Percentiles rank a stretch among this genome's conserved stretches.
These are phyloP conservation scores for Caenorhabditis sp. DNA, from an alignment of 2,888 invertebrate genomes.

Conservation along the genomic window DNA sequence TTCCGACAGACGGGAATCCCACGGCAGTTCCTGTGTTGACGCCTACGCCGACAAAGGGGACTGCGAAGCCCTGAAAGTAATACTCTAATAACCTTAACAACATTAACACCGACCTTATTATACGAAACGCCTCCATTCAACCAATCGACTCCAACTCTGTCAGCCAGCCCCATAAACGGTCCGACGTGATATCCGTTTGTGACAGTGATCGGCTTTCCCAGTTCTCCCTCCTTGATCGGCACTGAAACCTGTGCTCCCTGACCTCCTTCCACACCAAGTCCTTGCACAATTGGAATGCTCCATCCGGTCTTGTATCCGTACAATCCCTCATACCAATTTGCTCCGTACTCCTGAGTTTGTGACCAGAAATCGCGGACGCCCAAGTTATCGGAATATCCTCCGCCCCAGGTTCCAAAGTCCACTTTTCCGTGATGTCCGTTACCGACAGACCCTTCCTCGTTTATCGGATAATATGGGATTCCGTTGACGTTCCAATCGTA, in stretches of 20 bases:
- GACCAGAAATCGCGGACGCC: constrained; percentile 73
- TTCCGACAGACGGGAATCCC: constrained; percentile 72
- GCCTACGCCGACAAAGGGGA: constrained; percentile 73
- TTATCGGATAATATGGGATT: constrained; percentile 73
- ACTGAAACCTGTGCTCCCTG: constrained; percentile 68
- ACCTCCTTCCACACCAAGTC: constrained; percentile 71
- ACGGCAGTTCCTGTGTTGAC: constrained; percentile 72
- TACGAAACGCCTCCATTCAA: constrained; percentile 72
- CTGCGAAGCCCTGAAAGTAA: constrained; percentile 64
- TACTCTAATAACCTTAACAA: neutral
- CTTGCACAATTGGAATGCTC: constrained; percentile 72
- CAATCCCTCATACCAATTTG: constrained; percentile 72
- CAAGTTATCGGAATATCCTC: constrained; percentile 71
- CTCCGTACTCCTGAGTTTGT: constrained; percentile 69
- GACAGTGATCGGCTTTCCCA: constrained; percentile 69
- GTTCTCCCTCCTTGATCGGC: constrained; percentile 72
- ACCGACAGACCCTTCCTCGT: constrained; percentile 73
- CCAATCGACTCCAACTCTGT: constrained; percentile 75
- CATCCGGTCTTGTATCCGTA: constrained; percentile 74
- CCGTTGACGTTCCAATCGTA: constrained; percentile 73
- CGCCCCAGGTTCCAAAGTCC: constrained; percentile 74
- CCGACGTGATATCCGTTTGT: constrained; percentile 74
- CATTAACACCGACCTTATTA: constrained; percentile 52
- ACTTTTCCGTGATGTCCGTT: constrained; percentile 74
- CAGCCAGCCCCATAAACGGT: constrained; percentile 72